Conservation (phyloP, 2,888 invertebrate genomes). For the Onthophagus sagittarius region DNA sequence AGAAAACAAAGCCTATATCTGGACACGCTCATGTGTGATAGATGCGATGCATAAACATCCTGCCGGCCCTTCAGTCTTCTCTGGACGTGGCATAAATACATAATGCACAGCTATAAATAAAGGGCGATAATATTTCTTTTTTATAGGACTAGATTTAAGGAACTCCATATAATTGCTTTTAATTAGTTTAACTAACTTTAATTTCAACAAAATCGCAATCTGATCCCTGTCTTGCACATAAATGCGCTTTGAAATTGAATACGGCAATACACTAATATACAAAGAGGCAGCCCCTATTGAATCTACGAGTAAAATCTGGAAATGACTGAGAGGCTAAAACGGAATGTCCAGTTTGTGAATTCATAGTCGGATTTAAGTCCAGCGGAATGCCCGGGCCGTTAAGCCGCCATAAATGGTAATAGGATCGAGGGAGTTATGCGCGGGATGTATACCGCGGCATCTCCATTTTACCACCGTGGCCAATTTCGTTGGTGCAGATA, state of each 20-base stretch:
- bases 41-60: not conserved
- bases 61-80: not conserved
- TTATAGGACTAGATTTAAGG: not conserved
- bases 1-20: not conserved
- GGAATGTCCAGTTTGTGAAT: not conserved
- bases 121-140: not conserved
- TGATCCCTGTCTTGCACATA: no score
- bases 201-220: no score
- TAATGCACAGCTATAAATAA: not conserved
- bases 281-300: not conserved
- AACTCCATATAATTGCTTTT: no score
- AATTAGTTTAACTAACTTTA: no score
- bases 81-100: not conserved
- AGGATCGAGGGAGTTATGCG: not conserved
- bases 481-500: not conserved
- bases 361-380: not conserved
- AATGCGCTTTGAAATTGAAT: not conserved
- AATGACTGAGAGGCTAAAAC: not conserved
- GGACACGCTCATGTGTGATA: not conserved
- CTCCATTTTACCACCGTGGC: not conserved
- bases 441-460: not conserved
- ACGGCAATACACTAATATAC: not conserved
- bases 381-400: not conserved
- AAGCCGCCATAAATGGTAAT: not conserved
- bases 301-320: not conserved